Conservation (phyloP, 2,888 invertebrate genomes). For the Steromphala cineraria region DNA sequence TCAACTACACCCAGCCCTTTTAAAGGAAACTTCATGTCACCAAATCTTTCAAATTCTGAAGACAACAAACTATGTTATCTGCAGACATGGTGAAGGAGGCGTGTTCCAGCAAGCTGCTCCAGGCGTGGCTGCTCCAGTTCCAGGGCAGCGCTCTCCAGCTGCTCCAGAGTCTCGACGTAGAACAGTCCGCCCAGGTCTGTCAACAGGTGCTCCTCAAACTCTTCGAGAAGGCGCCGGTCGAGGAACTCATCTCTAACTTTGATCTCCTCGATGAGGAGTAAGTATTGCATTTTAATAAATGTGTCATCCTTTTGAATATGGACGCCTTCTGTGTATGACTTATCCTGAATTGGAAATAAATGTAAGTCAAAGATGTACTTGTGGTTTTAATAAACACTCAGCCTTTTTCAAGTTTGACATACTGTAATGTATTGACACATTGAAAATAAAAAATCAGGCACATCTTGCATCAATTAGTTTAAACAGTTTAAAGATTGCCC, state of each 20-base stretch:
- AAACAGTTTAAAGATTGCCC: too few relatives aligned
- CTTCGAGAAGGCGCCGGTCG: constrained; percentile 77
- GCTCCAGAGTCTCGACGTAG: constrained; percentile 85
- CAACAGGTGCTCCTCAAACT: constrained; percentile 78
- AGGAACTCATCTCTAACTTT: constrained; percentile 66
- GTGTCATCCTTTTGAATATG: not conserved
- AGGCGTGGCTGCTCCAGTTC: constrained; percentile 86
- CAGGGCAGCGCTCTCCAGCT: constrained; percentile 84
- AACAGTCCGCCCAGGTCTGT: constrained; percentile 80
- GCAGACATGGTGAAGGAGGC: constrained; percentile 72
- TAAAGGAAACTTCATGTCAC: too few relatives aligned
- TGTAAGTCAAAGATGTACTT: too few relatives aligned
- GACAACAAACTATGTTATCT: constrained; percentile 23
- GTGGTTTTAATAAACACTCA: too few relatives aligned
- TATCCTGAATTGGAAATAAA: too few relatives aligned
- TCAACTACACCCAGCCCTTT: too few relatives aligned
- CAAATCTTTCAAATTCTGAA: too few relatives aligned
- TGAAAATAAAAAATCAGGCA: too few relatives aligned
- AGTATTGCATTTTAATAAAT: constrained; percentile 28
- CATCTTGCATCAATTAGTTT: too few relatives aligned
- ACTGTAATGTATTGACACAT: too few relatives aligned
- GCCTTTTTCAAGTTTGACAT: too few relatives aligned
- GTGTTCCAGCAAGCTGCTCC: constrained; percentile 77
- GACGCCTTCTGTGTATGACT: not conserved
- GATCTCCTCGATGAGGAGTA: constrained; percentile 70